Percentiles rank a stretch among this genome's conserved stretches.
Conservation (phyloP, 2,113 vertebrate species). For the Albula goreensis region DNA sequence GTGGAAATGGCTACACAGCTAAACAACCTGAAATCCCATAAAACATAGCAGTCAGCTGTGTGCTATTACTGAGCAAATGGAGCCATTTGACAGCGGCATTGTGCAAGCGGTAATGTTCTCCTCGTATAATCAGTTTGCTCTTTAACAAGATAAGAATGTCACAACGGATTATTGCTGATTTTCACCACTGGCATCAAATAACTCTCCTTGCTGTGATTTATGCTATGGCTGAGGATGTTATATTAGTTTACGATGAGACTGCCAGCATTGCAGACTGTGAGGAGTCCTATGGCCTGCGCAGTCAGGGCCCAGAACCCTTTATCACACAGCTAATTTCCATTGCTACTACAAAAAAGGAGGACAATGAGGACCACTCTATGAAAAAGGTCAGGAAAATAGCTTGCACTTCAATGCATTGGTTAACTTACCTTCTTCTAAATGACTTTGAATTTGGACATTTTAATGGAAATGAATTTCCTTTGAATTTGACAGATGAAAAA, state of each 20-base stretch:
- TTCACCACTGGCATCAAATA: slow-evolving; percentile 19
- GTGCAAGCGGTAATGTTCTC: slow-evolving; percentile 28
- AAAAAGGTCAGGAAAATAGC: neutral
- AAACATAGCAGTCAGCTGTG: neutral
- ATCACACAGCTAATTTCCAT: neutral
- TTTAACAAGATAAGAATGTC: slow-evolving; percentile 43
- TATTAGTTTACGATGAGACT: slow-evolving; percentile 32
- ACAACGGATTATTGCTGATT: slow-evolving; percentile 40
- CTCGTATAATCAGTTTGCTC: slow-evolving; percentile 37
- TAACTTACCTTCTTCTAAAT: neutral
- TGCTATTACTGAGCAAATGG: slow-evolving; percentile 4
- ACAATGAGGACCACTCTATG: neutral
- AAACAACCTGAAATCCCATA: neutral
- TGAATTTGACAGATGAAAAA: neutral
- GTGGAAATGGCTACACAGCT: neutral
- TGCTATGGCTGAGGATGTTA: slow-evolving; percentile 26
- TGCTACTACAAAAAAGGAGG: neutral
- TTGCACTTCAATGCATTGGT: neutral
- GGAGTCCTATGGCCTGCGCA: neutral
- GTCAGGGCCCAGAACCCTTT: neutral
- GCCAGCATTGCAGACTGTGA: slow-evolving; percentile 27
- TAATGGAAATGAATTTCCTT: slow-evolving; percentile 15
- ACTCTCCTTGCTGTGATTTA: slow-evolving; percentile 34
- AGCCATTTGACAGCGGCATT: slow-evolving; percentile 26
- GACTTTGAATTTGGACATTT: neutral